A percentile compares a stretch with the other conserved stretches of the same genome.
Evolutionary conservation across 2,113 vertebrate species (phyloP).

Genomic region (Callorhinus ursinus): DNA sequence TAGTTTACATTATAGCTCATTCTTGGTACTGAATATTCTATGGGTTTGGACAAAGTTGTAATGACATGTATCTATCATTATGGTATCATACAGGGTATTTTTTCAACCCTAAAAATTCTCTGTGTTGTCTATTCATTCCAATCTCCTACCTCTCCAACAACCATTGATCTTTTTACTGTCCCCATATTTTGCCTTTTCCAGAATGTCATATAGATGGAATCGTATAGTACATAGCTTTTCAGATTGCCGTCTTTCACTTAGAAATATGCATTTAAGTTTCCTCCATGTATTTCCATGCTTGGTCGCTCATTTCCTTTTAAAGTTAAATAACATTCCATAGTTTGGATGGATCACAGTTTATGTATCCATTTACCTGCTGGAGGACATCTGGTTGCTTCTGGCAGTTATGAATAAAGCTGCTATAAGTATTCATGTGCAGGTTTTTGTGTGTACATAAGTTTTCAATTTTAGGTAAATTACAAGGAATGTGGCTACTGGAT

Average conservation of each 20-base stretch:
- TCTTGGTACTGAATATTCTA: neutral
- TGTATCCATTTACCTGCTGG: neutral
- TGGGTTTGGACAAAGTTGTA: neutral
- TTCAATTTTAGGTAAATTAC: neutral
- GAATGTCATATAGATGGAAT: neutral
- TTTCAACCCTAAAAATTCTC: neutral
- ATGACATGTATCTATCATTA: neutral
- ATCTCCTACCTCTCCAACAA: neutral
- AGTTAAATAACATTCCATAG: neutral
- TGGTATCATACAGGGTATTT: too few relatives aligned
- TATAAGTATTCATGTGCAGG: neutral
- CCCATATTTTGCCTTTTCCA: neutral
- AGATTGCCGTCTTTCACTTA: neutral
- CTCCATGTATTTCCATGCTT: neutral
- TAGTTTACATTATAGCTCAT: neutral
- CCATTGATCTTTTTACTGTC: neutral
- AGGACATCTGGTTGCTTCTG: neutral
- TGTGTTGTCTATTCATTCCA: neutral
- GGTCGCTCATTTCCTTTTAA: neutral
- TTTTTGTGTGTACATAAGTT: neutral
- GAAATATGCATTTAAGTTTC: neutral
- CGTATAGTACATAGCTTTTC: neutral
- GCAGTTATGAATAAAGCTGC: neutral
- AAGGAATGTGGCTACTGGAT: neutral
- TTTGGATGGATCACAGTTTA: neutral